These are phyloP conservation scores for Calonectris borealis DNA, from an alignment of 2,113 vertebrate species.

Conservation along the genomic window DNA sequence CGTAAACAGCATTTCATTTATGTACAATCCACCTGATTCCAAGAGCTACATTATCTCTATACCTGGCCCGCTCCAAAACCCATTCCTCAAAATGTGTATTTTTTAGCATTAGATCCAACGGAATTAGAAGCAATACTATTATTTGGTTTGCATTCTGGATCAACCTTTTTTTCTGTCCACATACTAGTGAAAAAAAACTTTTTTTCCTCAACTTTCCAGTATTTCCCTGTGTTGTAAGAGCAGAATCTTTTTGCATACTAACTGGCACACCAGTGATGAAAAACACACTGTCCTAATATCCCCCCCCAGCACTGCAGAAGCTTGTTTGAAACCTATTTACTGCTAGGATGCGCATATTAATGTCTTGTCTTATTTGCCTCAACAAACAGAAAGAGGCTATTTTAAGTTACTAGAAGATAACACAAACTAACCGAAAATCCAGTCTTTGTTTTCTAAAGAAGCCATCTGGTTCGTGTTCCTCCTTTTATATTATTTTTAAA, in stretches of 20 bases:
- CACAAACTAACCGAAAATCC: background rate
- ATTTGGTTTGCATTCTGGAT: background rate
- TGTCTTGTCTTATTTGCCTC: slow-evolving; percentile 47
- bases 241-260: background rate
- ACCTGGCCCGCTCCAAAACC: background rate
- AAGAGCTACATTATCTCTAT: background rate
- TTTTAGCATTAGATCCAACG: background rate
- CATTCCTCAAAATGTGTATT: background rate
- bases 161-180: background rate
- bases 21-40: background rate
- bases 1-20: background rate
- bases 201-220: background rate
- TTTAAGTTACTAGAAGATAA: slow-evolving; percentile 8
- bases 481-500: background rate
- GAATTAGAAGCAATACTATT: background rate
- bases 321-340: slow-evolving; percentile 41
- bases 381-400: slow-evolving; percentile 39
- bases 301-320: slow-evolving; percentile 15
- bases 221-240: background rate
- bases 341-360: slow-evolving; percentile 25
- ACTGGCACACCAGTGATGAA: background rate
- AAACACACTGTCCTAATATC: background rate
- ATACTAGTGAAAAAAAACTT: background rate
- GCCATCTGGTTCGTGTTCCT: background rate
- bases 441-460: background rate